A percentile compares a stretch with the other conserved stretches of the same genome.
These are phyloP conservation scores for Channa striata DNA, from an alignment of 2,797 vertebrate genomes.

Conservation along the genomic window DNA sequence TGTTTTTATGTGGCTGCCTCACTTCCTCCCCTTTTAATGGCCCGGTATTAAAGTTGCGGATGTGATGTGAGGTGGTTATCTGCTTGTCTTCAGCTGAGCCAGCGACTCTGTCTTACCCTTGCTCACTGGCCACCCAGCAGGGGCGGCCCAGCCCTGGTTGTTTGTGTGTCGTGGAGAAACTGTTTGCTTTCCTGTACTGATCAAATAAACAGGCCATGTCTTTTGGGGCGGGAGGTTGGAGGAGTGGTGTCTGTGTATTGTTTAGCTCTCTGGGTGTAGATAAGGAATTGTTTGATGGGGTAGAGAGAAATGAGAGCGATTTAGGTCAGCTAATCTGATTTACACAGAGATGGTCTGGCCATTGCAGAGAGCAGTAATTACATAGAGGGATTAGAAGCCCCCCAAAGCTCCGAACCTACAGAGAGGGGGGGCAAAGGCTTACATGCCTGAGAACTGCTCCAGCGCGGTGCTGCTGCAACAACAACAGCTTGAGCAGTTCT, in stretches of 20 bases:
- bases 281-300: slow-evolving; percentile 90
- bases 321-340: slow-evolving; percentile 89
- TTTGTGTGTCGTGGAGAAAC: slow-evolving; percentile 80
- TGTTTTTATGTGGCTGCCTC: slow-evolving; percentile 39
- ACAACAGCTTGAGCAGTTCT: slow-evolving; percentile 76
- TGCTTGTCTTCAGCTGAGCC: slow-evolving; percentile 43
- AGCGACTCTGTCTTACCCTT: slow-evolving; percentile 32
- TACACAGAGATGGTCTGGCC: slow-evolving; percentile 83
- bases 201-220: slow-evolving; percentile 84
- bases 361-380: slow-evolving; percentile 89
- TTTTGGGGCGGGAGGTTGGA: slow-evolving; percentile 63
- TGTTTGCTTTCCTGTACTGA: slow-evolving; percentile 79
- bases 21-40: slow-evolving; percentile 59
- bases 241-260: slow-evolving; percentile 78
- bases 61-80: slow-evolving; percentile 64
- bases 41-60: slow-evolving; percentile 51
- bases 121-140: slow-evolving; percentile 70
- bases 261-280: slow-evolving; percentile 85
- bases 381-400: slow-evolving; percentile 87
- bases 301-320: slow-evolving; percentile 84
- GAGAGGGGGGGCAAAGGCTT: slow-evolving; percentile 72
- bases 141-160: slow-evolving; percentile 64
- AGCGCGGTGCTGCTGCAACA: slow-evolving; percentile 68
- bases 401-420: slow-evolving; percentile 64
- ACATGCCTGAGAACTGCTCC: slow-evolving; percentile 68